Evolutionary conservation across 2,888 invertebrate genomes (phyloP).

Genomic region (Amphipyra tragopoginis): DNA sequence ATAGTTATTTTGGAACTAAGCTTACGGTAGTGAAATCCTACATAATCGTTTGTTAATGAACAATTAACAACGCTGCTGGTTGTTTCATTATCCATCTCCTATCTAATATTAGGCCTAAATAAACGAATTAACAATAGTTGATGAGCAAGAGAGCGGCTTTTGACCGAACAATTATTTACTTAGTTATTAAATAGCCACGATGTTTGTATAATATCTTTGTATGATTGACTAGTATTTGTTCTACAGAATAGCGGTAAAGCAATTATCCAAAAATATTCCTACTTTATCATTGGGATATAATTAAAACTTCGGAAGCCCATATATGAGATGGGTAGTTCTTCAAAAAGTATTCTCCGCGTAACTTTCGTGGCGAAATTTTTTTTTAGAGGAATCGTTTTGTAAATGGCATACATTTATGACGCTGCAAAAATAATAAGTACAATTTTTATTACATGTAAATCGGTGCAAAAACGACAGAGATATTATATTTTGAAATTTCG

Average conservation of each 20-base stretch:
- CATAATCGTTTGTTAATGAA: slow-evolving; percentile 37
- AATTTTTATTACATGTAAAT: no score
- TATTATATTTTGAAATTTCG: no score
- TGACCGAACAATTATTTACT: slow-evolving; percentile 21
- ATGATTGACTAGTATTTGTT: background rate
- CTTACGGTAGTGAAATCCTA: slow-evolving; percentile 15
- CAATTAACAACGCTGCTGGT: slow-evolving; percentile 47
- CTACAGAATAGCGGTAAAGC: no score
- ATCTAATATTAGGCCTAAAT: slow-evolving; percentile 45
- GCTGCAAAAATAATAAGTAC: no score
- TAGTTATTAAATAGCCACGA: background rate
- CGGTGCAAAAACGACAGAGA: no score
- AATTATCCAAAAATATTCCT: no score
- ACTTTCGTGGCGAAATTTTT: no score
- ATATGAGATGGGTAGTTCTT: no score
- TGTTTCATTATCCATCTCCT: slow-evolving; percentile 44
- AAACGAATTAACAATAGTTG: slow-evolving; percentile 34
- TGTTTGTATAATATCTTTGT: background rate
- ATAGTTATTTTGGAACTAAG: slow-evolving; percentile 2
- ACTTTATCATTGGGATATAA: background rate
- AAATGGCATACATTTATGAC: no score
- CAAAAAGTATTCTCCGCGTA: no score
- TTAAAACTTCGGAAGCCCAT: background rate
- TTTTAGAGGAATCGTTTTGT: no score
- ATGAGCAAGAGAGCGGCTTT: slow-evolving; percentile 17